Evolutionary conservation across 2,113 vertebrate species (phyloP).

Genomic region (Caracal caracal): DNA sequence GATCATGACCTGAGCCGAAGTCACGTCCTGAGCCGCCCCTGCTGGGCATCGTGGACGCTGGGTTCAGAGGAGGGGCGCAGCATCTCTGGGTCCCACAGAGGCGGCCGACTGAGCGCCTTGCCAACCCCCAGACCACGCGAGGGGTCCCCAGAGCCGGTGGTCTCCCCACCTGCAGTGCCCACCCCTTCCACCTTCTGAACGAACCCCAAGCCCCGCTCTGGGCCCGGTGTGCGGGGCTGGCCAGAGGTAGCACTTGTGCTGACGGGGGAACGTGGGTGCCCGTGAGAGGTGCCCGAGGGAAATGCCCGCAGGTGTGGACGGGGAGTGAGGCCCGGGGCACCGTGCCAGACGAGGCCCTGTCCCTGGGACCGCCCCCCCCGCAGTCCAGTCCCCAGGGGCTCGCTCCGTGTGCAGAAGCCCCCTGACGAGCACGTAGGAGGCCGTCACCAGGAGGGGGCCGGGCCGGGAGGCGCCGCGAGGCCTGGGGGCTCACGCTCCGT

Average conservation of each 20-base stretch:
- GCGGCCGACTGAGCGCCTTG: too few species aligned
- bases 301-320: too few species aligned
- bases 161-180: neutral
- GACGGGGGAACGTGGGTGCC: rapidly evolving
- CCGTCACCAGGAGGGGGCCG: neutral
- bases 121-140: neutral
- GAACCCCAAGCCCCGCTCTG: neutral
- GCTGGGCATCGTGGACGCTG: neutral
- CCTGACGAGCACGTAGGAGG: rapidly evolving
- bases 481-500: rapidly evolving
- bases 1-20: too few species aligned
- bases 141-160: neutral
- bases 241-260: neutral
- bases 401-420: neutral
- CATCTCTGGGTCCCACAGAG: neutral
- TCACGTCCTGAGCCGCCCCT: neutral
- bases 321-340: neutral
- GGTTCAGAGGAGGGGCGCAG: neutral
- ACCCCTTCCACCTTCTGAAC: neutral
- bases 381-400: neutral
- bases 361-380: neutral
- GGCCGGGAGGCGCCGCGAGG: rapidly evolving
- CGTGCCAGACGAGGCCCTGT: neutral
- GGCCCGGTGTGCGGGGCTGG: rapidly evolving
- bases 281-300: neutral